These are phyloP conservation scores for Scaptomyza montana DNA, from an alignment of 1,140 invertebrate genomes.

Conservation along the genomic window DNA sequence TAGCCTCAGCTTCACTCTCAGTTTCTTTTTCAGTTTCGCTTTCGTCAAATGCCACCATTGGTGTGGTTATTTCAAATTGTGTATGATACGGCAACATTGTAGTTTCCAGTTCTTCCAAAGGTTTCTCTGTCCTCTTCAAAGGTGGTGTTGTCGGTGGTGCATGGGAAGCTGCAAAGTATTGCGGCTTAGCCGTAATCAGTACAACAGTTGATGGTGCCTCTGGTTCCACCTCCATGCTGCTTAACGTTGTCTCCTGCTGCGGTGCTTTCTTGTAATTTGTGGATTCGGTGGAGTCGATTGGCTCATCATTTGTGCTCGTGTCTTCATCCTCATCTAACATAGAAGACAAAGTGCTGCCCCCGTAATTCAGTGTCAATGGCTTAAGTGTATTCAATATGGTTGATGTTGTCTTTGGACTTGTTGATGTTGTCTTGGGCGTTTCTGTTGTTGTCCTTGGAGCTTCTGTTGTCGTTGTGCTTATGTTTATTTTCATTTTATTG, in stretches of 20 bases:
- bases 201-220: slow-evolving; percentile 61
- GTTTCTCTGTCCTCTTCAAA: slow-evolving; percentile 32
- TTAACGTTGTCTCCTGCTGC: slow-evolving; percentile 45
- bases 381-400: slow-evolving; percentile 32
- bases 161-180: slow-evolving; percentile 56
- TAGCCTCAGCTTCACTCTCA: slow-evolving; percentile 22
- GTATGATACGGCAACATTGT: slow-evolving; percentile 62
- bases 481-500: slow-evolving; percentile 51
- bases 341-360: slow-evolving; percentile 68
- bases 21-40: not conserved
- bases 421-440: slow-evolving; percentile 10
- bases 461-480: slow-evolving; percentile 28
- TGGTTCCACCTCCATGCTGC: slow-evolving; percentile 51
- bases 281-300: slow-evolving; percentile 39
- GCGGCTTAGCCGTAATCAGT: slow-evolving; percentile 68
- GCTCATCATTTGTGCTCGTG: slow-evolving; percentile 23
- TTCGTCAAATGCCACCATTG: slow-evolving; percentile 49
- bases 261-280: not conserved
- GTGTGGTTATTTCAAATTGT: slow-evolving; percentile 59
- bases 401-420: not conserved
- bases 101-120: slow-evolving; percentile 53
- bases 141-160: slow-evolving; percentile 13
- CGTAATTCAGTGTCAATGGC: slow-evolving; percentile 55
- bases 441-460: slow-evolving; percentile 1
- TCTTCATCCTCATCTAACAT: slow-evolving; percentile 65